These are phyloP conservation scores for Patella ulyssiponensis DNA, from an alignment of 2,888 invertebrate species.

Conservation along the genomic window DNA sequence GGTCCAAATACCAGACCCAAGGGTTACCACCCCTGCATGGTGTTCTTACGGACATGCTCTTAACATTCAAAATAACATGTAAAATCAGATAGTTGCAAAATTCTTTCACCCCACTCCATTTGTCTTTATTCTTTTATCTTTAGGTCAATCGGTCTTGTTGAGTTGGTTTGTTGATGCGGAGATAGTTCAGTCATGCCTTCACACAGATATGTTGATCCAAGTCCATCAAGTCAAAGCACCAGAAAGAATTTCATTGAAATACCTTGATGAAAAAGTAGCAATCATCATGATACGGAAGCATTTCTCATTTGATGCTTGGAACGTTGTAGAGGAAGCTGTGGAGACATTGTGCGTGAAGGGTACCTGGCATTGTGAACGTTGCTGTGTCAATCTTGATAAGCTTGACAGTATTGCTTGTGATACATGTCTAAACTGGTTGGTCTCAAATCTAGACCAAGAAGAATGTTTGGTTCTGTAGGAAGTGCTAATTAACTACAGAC, in stretches of 20 bases:
- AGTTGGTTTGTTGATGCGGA: not conserved
- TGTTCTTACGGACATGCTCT: no score
- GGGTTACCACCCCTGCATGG: no score
- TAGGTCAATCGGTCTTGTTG: not conserved
- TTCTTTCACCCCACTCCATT: not conserved
- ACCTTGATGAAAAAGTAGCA: not conserved
- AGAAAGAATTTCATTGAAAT: slow-evolving; percentile 1
- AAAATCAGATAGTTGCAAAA: no score
- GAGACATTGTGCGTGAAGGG: not conserved
- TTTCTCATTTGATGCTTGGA: not conserved
- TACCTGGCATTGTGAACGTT: not conserved
- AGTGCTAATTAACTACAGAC: not conserved
- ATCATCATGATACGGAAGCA: slow-evolving; percentile 1
- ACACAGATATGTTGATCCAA: not conserved
- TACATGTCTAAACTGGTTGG: not conserved
- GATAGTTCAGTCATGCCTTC: not conserved
- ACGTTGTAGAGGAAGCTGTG: not conserved
- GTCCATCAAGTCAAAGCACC: not conserved
- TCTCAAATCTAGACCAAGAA: not conserved
- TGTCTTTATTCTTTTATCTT: not conserved
- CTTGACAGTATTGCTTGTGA: not conserved
- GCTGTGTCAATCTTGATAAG: not conserved
- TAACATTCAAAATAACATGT: no score
- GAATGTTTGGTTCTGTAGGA: slow-evolving; percentile 3
- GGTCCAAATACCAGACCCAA: no score